Evolutionary conservation across 2,888 invertebrate genomes (phyloP).

Genomic region (Helicoverpa assulta): DNA sequence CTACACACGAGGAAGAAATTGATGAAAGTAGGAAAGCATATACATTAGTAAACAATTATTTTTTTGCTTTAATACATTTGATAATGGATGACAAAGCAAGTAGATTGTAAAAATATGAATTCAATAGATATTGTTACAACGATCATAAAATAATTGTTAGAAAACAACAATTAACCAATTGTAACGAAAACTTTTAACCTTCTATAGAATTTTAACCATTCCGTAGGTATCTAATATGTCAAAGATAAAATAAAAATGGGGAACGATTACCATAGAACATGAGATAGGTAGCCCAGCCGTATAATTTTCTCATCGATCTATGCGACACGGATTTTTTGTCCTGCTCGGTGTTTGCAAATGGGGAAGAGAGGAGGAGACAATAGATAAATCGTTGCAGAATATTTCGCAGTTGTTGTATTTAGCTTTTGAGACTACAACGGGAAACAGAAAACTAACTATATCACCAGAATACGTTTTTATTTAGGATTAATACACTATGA

Average conservation of each 20-base stretch:
- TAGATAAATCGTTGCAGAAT: slow-evolving; percentile 1
- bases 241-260: neutral
- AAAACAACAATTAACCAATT: neutral
- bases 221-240: neutral
- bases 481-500: too few species aligned
- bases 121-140: slow-evolving; percentile 10
- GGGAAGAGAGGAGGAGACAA: slow-evolving; percentile 20
- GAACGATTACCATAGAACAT: slow-evolving; percentile 28
- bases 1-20: neutral
- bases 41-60: neutral
- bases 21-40: neutral
- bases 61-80: neutral
- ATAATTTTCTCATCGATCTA: slow-evolving; percentile 1
- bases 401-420: slow-evolving; percentile 11
- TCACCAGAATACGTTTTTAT: too few species aligned
- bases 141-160: slow-evolving; percentile 14
- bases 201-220: slow-evolving; percentile 4
- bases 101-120: neutral
- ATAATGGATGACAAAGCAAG: neutral
- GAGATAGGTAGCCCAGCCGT: neutral
- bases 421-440: slow-evolving; percentile 4
- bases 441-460: slow-evolving; percentile 8
- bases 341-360: slow-evolving; percentile 17
- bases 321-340: slow-evolving; percentile 33
- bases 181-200: neutral